Conservation (phyloP, 2,113 vertebrate species). For the Cranoglanis bouderius region DNA sequence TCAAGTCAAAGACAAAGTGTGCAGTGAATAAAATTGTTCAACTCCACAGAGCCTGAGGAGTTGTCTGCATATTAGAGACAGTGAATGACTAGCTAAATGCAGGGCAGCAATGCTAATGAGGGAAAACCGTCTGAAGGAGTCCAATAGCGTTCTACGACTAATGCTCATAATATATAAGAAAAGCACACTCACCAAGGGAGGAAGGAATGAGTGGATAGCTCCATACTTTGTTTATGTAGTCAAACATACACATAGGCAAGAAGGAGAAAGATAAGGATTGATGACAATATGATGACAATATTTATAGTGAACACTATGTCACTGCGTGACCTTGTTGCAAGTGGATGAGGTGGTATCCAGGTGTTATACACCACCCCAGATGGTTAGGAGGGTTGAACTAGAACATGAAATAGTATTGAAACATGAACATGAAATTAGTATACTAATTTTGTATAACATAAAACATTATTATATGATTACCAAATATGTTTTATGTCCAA, state of each 20-base stretch:
- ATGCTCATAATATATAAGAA: background rate
- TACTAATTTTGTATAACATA: no score
- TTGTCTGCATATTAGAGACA: constrained; percentile 8
- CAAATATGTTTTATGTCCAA: background rate
- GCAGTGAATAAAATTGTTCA: background rate
- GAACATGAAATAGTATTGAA: background rate
- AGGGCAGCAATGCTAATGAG: background rate
- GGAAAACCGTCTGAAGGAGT: background rate
- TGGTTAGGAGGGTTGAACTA: background rate
- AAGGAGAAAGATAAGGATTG: background rate
- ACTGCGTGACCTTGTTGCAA: background rate
- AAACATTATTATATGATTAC: background rate
- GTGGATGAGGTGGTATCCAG: background rate
- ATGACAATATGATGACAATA: background rate
- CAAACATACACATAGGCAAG: background rate
- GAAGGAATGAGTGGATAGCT: background rate
- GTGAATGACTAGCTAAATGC: background rate
- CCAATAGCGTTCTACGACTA: background rate
- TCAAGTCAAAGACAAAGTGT: background rate
- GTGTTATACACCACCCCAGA: background rate
- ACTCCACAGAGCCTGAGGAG: background rate
- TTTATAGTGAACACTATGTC: background rate
- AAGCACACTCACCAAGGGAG: background rate
- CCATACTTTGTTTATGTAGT: background rate
- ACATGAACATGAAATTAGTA: background rate